Base-by-base conservation (phyloP, 2,888 invertebrate species). In the Carpatolechia fugitivella region DNA sequence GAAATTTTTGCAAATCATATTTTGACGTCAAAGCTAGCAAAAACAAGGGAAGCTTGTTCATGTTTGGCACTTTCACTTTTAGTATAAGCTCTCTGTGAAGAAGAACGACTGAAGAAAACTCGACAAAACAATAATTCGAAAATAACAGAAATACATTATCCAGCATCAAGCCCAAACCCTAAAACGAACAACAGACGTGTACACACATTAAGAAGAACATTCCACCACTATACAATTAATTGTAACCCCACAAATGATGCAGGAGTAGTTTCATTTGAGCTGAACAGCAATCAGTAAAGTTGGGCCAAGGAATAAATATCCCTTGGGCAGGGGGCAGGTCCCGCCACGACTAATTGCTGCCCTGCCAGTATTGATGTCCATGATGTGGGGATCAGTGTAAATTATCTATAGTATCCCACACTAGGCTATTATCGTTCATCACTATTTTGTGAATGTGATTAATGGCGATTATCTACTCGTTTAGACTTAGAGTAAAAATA, bases 341-440 rank as follows among this genome's bases (percentile, higher is more conserved):
- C 76, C 75, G 65, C 57, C 74, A 72, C 75, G 85, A 89, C 86
- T 89, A 89, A 89, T 89, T 85, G 87, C 85, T 74, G 76, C 78
- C 82, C 85, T 81, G 77, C 68, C 80, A 64, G 74, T 87, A 89
- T 88, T 88, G 84, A 89, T 89, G 85, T 83, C 80, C 76, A 79
- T 78, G 74, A 68, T 68, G 65, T 60, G 69, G 69, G 80, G 80
- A 84, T 86, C 82, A 82, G 78, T 82, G 80, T 84, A 84, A 84
- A 86, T 85, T 86, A 83, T 82, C 78, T 75, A 69, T 68, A 67
- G 69, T 68, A 74, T 77, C 80, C 79, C 18, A 69, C 78, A 78
- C 70, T 74, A 77, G 65, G 64, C 72, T 70, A 82, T 83, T 79
- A 84, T 68, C 76, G 70, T 79, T 68, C 62, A 78, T 79, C 77